Conservation (phyloP, 2,797 vertebrate species). For the Dicrostonyx torquatus region DNA sequence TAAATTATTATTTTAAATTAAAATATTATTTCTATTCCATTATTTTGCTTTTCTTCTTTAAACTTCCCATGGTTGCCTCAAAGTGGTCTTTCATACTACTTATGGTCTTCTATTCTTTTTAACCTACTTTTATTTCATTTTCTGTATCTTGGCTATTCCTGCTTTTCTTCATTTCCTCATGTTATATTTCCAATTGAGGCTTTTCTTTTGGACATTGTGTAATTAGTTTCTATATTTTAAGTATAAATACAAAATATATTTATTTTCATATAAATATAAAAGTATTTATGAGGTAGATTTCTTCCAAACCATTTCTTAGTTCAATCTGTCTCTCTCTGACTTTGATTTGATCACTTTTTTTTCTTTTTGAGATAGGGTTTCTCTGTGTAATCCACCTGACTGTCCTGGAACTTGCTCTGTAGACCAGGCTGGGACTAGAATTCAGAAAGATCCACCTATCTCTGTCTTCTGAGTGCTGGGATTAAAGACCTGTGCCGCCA, state of each 20-base stretch:
- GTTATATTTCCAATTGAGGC: background rate
- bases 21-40: background rate
- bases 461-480: background rate
- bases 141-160: background rate
- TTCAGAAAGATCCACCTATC: background rate
- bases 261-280: too few species aligned
- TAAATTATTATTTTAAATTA: background rate
- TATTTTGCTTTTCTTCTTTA: background rate
- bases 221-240: slow-evolving; percentile 4
- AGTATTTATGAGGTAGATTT: background rate
- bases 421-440: background rate
- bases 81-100: background rate
- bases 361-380: background rate
- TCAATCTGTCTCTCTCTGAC: background rate
- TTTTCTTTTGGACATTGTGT: background rate
- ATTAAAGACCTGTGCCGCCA: background rate
- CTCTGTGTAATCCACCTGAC: background rate
- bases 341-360: background rate
- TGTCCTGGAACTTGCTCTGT: background rate
- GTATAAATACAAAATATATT: too few species aligned
- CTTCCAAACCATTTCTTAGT: background rate
- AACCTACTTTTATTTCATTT: background rate
- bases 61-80: background rate
- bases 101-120: background rate
- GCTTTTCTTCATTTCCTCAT: background rate